Base-by-base conservation (phyloP, 2,888 invertebrate species). In the Euplexia lucipara region DNA sequence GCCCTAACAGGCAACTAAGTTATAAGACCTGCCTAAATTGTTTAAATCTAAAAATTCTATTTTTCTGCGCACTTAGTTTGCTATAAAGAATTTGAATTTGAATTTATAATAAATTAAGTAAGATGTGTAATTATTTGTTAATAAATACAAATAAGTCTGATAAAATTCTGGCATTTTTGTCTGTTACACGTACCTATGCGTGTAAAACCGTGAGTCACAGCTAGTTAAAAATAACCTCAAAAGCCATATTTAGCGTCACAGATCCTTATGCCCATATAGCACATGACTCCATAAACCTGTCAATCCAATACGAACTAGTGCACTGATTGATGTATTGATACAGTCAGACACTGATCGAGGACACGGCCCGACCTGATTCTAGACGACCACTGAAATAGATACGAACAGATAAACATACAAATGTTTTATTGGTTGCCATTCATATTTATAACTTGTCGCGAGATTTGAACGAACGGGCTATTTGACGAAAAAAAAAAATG, bases 351-450 rank as follows among this genome's bases (percentile, higher is more conserved):
- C 45, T 42, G 32, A 71, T 72, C 82, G 84, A 85, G 84, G 84
- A 66, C 82, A 56, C 44, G 65, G 54, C 37, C 63, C 75, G 83
- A 77, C 83, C 85, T 70, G 72, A 70, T 74, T 85, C 60, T 63
- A 51, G 39, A 5, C 64, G 59, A 79, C 74, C 75, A 56, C 76
- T 80, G 82, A 82, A 83, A 83, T 78, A 79, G 79, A 83, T 78
- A 81, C 56, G 63, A 32, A 30, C 34, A 66, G 69, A 80, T 82
- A 74, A 80, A 81, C 66, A 62, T 42, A 30, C 56, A 41, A 26
- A n/a, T n/a, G 56, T 75, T 79, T 47, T 67, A 78, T 63, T 61
- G 79, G 70, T 58, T 34, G 37, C 59, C 47, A 69, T 61, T 48
- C 41, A 78, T 77, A 16, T 77, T 72, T 65, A 59, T 72, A 16